Evolutionary conservation across 2,888 invertebrate genomes (phyloP), one percentile per base, ranked within the genome.

Genomic region (Xestia sexstrigata): DNA sequence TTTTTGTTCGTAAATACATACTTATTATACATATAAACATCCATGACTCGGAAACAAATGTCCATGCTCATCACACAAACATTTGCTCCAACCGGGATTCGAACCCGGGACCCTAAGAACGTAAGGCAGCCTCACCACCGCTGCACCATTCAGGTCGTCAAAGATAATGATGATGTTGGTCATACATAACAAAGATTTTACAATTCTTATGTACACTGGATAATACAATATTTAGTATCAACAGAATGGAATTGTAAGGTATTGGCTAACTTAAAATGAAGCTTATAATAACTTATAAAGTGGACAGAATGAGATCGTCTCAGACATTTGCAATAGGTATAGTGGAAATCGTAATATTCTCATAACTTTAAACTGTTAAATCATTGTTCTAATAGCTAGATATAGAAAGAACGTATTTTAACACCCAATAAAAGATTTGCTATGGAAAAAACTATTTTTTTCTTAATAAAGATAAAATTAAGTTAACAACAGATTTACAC

Each of bases 201-300:
- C 13, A 26, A 52, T n/a, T 3, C 9, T 45, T 26, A 39, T 39
- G 52, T 49, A 8, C 2, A 0, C 15, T 47, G 13, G 9, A 49
- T 26, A 26, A 26, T 23, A 70, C 20, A 13, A 49, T n/a, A 35
- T 45, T 35, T 15, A 26, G 1, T 42, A 11, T 6, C 35, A 35
- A 66, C 23, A 9, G 0, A 58, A 39, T 7, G 15, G 15, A 20
- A 39, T 60, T 78, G 23, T 17, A 47, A 71, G 52, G 5, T 78
- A 30, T n/a, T 52, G 47, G 39, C 26, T 45, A 72, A 47, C 4
- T 26, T 65, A 26, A 42, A 63, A 62, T 23, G 0, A 52, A 52
- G n/a, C 62, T 9, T 62, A 26, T 58, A 65, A 49, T 73, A 65
- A 60, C 35, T 66, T 72, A 17, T 58, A 72, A 79, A 30, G 65